These are phyloP conservation scores for Misgurnus mizolepis DNA, from an alignment of 2,113 vertebrate species.

Conservation along the genomic window DNA sequence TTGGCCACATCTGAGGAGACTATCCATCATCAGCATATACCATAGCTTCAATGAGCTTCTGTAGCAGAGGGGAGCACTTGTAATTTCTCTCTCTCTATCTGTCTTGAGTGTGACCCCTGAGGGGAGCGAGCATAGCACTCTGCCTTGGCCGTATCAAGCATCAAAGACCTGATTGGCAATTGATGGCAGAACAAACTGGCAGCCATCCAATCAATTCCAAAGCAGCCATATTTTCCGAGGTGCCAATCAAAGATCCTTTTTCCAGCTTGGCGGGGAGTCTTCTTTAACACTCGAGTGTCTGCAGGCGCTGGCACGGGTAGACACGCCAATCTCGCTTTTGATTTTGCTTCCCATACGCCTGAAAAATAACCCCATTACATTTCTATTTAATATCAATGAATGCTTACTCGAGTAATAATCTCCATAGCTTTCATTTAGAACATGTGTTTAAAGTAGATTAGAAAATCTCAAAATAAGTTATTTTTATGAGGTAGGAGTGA, in stretches of 20 bases:
- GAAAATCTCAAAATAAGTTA: not conserved
- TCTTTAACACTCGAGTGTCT: slow-evolving; percentile 22
- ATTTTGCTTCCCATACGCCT: not conserved
- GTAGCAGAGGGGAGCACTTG: not conserved
- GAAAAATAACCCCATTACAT: slow-evolving; percentile 7
- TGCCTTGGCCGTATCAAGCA: not conserved
- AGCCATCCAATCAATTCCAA: slow-evolving; percentile 23
- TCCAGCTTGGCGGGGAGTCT: slow-evolving; percentile 18
- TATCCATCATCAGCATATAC: slow-evolving; percentile 34
- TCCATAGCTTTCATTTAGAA: slow-evolving; percentile 14
- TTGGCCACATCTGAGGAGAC: slow-evolving; percentile 8
- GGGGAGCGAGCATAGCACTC: not conserved
- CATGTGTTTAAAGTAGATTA: not conserved
- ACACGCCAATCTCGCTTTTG: not conserved
- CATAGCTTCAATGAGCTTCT: slow-evolving; percentile 16
- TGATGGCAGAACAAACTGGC: slow-evolving; percentile 11
- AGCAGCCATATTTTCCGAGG: slow-evolving; percentile 3
- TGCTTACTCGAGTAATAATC: not conserved
- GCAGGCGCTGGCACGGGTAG: not conserved
- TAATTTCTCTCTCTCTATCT: not conserved
- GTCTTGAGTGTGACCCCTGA: not conserved
- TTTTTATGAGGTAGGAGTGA: not conserved
- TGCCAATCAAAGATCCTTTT: slow-evolving; percentile 22
- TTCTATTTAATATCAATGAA: slow-evolving; percentile 20
- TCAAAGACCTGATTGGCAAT: slow-evolving; percentile 18